Percentiles rank a stretch among this genome's conserved stretches.
Conservation (phyloP, 2,113 vertebrate species). For the Harpagus bidentatus region DNA sequence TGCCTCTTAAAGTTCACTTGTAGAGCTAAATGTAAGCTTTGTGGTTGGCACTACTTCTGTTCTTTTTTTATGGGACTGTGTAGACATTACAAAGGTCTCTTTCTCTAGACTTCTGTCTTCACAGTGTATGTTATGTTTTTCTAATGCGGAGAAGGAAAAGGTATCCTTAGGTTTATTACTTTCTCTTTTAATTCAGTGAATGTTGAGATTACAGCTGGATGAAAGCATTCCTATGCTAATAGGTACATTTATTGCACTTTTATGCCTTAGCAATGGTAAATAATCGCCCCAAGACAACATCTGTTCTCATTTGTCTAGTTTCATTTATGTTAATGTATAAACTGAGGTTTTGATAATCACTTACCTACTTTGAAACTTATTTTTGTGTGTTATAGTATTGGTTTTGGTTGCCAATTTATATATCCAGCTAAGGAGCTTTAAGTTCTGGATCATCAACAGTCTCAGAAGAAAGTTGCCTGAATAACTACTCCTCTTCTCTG, state of each 20-base stretch:
- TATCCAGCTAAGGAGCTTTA: neutral
- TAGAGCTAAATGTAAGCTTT: neutral
- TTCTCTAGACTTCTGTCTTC: neutral
- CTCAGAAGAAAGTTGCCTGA: neutral
- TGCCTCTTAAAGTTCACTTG: neutral
- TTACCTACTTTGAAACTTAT: neutral
- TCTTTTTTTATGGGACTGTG: neutral
- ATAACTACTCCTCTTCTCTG: neutral
- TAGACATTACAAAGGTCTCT: neutral
- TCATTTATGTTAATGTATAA: constrained; percentile 1
- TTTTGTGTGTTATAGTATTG: neutral
- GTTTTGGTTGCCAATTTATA: neutral
- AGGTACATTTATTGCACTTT: constrained; percentile 1
- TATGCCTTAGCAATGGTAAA: constrained; percentile 1
- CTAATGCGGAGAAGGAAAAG: neutral
- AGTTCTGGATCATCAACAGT: neutral
- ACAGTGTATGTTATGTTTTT: neutral
- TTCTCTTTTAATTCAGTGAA: neutral
- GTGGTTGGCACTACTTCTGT: neutral
- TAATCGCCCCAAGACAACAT: neutral
- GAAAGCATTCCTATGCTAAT: constrained; percentile 24
- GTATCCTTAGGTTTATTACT: neutral
- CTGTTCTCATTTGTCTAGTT: constrained; percentile 11
- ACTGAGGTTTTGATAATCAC: neutral
- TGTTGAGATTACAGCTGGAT: neutral